A percentile compares a stretch with the other conserved stretches of the same genome.
phyloP scores from a whole-genome alignment of 1,140 invertebrate genomes.

The Drosophila arizonae region DNA sequence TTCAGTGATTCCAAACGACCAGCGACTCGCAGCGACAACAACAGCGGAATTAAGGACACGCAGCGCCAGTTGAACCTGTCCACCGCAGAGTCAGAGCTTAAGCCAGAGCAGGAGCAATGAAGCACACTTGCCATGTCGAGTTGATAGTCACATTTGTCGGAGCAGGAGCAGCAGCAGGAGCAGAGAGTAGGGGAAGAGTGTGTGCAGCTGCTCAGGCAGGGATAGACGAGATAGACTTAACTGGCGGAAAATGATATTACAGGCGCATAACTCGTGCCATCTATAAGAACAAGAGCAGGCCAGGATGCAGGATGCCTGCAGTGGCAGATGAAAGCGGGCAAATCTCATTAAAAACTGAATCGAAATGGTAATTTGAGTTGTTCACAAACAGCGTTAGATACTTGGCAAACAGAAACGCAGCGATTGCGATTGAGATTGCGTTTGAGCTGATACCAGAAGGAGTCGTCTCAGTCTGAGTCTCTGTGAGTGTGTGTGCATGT shows the following conservation, averaged over 20 bases:
- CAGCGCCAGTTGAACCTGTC: conserved; percentile 55
- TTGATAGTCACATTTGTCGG: conserved; percentile 19
- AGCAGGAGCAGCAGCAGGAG: neutral
- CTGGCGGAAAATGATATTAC: conserved; percentile 76
- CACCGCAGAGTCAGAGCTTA: conserved; percentile 43
- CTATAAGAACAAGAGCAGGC: neutral
- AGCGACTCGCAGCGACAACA: conserved; percentile 42
- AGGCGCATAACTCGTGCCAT: conserved; percentile 66
- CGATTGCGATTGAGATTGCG: conserved; percentile 57
- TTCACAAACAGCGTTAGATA: conserved; percentile 63
- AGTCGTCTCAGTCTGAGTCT: conserved; percentile 18
- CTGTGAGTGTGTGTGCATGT: conserved; percentile 20
- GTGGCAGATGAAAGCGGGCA: conserved; percentile 54
- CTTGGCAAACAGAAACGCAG: conserved; percentile 39
- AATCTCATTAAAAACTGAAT: conserved; percentile 80
- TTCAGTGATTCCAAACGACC: conserved; percentile 69
- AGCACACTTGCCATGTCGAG: conserved; percentile 17
- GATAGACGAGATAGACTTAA: conserved; percentile 48
- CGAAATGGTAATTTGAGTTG: conserved; percentile 81
- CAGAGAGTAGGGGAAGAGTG: neutral
- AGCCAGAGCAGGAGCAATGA: conserved; percentile 30
- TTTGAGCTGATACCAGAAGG: conserved; percentile 56
- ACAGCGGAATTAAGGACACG: conserved; percentile 30
- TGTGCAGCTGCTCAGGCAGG: conserved; percentile 27
- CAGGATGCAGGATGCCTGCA: conserved; percentile 4